phyloP scores from a whole-genome alignment of 35 echinoderm and acorn worm genomes.

The Anneissia japonica region DNA sequence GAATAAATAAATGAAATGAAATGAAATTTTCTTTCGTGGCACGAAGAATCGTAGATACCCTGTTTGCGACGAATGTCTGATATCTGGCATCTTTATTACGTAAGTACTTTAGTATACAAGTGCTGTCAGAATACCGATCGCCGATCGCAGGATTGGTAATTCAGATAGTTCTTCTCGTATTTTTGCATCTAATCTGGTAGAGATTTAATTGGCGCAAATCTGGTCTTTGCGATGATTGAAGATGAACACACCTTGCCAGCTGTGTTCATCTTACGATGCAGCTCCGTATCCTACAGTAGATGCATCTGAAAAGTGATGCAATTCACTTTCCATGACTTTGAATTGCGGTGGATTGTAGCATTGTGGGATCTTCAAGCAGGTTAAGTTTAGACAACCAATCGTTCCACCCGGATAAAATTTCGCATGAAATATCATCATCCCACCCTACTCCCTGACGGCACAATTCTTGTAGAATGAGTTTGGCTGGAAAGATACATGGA shows the following conservation, averaged over 20 bases:
- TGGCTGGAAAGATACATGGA: background rate
- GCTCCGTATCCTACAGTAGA: background rate
- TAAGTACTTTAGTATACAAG: slow-evolving; percentile 13
- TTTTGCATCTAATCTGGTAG: background rate
- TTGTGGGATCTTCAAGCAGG: too few species aligned
- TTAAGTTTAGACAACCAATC: slow-evolving; percentile 20
- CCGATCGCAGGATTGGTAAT: background rate
- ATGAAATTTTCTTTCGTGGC: background rate
- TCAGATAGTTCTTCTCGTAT: background rate
- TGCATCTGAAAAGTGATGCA: background rate
- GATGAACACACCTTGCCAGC: too few species aligned
- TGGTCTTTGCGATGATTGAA: too few species aligned
- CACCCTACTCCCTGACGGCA: background rate
- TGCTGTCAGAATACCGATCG: slow-evolving; percentile 24
- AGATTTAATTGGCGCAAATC: too few species aligned
- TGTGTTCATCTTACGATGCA: too few species aligned
- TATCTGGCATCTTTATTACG: slow-evolving; percentile 7
- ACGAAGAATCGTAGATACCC: background rate
- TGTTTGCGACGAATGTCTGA: slow-evolving; percentile 39
- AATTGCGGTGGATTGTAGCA: background rate
- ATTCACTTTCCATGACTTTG: background rate
- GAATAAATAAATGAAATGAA: too few species aligned
- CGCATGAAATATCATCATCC: background rate
- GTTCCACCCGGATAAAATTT: slow-evolving; percentile 18
- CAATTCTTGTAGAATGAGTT: background rate